These are phyloP conservation scores for Mus spicilegus DNA, from an alignment of 2,113 vertebrate species.

Conservation along the genomic window DNA sequence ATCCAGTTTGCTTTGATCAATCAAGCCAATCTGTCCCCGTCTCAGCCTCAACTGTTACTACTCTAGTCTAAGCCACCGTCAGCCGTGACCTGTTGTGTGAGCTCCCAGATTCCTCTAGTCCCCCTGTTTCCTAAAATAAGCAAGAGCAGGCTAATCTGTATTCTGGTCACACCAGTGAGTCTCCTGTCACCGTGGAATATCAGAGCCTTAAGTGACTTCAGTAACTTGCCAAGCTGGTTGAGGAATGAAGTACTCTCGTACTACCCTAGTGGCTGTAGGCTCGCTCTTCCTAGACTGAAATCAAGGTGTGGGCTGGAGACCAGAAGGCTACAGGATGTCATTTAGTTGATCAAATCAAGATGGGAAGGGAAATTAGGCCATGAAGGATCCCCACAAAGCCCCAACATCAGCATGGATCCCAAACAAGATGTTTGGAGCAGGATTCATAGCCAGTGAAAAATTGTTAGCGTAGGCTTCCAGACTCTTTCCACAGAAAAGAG, in stretches of 20 bases:
- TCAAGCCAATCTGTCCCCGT: background rate
- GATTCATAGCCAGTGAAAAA: background rate
- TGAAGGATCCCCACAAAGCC: background rate
- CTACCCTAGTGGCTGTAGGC: background rate
- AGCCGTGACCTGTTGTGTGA: background rate
- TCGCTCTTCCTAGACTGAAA: background rate
- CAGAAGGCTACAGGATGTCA: background rate
- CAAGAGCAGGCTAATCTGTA: rapidly evolving
- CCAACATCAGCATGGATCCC: background rate
- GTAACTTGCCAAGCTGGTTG: background rate
- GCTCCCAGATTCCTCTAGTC: background rate
- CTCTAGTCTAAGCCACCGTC: background rate
- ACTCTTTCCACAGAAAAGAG: background rate
- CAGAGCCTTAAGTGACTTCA: too few species aligned
- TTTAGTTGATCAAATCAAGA: background rate
- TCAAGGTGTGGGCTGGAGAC: background rate
- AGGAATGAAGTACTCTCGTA: too few species aligned
- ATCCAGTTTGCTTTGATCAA: background rate
- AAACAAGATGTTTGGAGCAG: background rate
- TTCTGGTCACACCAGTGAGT: background rate
- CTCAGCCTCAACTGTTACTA: background rate
- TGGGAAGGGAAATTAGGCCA: background rate
- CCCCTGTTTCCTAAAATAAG: background rate
- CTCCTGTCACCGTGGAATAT: background rate
- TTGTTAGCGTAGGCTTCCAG: background rate